phyloP scores from a whole-genome alignment of 2,888 invertebrate species.

The Barypeithes pellucidus region DNA sequence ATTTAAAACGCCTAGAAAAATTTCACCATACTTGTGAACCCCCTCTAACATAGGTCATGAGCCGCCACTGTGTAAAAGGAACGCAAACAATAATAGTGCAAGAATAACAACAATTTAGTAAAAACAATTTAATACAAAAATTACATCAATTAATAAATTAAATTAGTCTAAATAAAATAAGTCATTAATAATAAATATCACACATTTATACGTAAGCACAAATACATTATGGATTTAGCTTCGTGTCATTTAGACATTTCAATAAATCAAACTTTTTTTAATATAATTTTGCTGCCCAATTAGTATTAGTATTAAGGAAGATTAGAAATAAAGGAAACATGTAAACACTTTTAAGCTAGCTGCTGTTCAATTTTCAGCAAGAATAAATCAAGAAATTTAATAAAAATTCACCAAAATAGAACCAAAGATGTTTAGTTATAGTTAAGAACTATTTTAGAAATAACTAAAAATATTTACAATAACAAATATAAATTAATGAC shows the following conservation, averaged over 20 bases:
- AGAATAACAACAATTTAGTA: conserved; percentile 6
- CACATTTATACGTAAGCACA: conserved; percentile 20
- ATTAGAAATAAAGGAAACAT: background rate
- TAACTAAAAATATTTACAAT: no score
- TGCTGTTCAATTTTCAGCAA: background rate
- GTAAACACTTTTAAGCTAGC: conserved; percentile 9
- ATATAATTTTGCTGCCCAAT: conserved; percentile 7
- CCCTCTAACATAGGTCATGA: no score
- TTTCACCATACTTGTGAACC: no score
- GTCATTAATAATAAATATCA: conserved; percentile 35
- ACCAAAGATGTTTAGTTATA: conserved; percentile 5
- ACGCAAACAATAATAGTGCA: background rate
- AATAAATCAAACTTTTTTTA: background rate
- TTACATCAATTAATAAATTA: conserved; percentile 30
- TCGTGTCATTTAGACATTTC: background rate
- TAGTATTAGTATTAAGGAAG: background rate
- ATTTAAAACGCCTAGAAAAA: no score
- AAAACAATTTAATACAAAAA: conserved; percentile 37
- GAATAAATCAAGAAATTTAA: background rate
- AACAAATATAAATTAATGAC: no score
- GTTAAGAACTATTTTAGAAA: no score
- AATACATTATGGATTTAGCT: conserved; percentile 13
- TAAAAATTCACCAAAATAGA: background rate
- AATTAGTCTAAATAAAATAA: conserved; percentile 27
- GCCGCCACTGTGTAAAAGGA: no score